Base-by-base conservation (phyloP, 2,797 vertebrate species). In the Macrochelys suwanniensis region DNA sequence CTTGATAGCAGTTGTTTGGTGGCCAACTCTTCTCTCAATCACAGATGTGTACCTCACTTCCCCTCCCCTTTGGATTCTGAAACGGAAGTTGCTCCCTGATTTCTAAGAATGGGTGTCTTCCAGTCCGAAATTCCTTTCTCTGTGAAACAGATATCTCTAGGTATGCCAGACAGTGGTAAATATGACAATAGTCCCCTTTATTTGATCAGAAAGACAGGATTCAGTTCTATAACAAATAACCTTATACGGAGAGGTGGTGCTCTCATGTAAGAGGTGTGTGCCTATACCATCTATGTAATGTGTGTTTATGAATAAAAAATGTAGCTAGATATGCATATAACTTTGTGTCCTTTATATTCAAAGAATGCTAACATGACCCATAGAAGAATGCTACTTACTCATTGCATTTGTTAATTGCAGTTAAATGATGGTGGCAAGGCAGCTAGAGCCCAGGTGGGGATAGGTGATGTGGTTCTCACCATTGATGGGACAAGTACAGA, bases 391-490 rank as follows among this genome's bases (percentile, higher is more conserved):
- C 71, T 91, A 89, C 51, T 93, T 26, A 87, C 47, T 82, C 82
- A 5, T 42, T 2, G 0, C 88, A 93, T 76, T 95, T 92, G 5
- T 8, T 5, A n/a, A 10, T 98, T 98, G 81, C 98, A 99, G 99
- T 97, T 99, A 81, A 99, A 98, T 0, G 99, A 99, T 0, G 99
- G 99, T 10, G 99, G 99, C 56, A 99, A 99, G 95, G 99, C 99
- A 31, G 98, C 98, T 65, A 98, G 95, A 93, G 99, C 99, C 13
- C 98, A 99, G 0, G 99, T 99, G 92, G 98, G 97, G 7, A 98
- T 99, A 37, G 99, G 99, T 13, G 99, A 99, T 59, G 96, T 99
- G 81, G 99, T 99, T 95, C 98, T 99, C 90, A 99, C 98, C 89
- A 99, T 99, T 85, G 99, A 99, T 59, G 99, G 99, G 56, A 98